Evolutionary conservation across 1,140 invertebrate species (phyloP), one percentile per base, ranked within the genome.

Genomic region (Ruditapes philippinarum): DNA sequence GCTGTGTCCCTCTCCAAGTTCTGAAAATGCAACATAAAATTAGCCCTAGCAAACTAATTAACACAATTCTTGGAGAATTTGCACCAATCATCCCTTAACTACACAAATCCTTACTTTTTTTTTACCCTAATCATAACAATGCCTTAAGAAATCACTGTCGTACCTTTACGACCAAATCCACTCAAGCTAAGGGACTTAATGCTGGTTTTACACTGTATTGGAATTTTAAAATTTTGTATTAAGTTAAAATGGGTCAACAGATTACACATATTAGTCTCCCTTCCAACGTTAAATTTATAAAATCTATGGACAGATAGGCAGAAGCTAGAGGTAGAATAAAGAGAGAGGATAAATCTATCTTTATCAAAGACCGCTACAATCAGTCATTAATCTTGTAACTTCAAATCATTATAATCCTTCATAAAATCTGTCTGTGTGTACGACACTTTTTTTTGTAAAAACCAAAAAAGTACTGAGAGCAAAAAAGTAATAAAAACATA

Each of bases 1-100:
- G 57, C 74, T 28, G 25, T 42, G n/a, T 80, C 76, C 7, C 3
- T 12, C 17, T 80, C 85, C 38, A 45, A 38, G 36, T 5, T 88
- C 85, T 88, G 85, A 88, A 88, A 88, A 88, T 79, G 85, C 85
- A 88, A 80, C 40, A 80, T n/a, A 79, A 22, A 49, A 68, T 79
- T 88, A 78, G 79, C 7, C 60, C 65, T 70, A 70, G 65, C 65
- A 28, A 38, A 31, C 42, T 14, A 45, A 45, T 45, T 45, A 5
- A 5, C 42, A 45, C 42, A 7, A 5, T 7, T 45, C 42, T 14
- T 7, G 42, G 5, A 5, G 5, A 45, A 7, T 45, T 5, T 45
- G 25, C 57, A n/a, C 19, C 57, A 60, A 60, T n/a, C 19, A n/a
- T n/a, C n/a, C n/a, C n/a, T n/a, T n/a, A n/a, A n/a, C n/a, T n/a